Conservation (phyloP, 2,113 vertebrate genomes). For the Cynopterus brachyotis region DNA sequence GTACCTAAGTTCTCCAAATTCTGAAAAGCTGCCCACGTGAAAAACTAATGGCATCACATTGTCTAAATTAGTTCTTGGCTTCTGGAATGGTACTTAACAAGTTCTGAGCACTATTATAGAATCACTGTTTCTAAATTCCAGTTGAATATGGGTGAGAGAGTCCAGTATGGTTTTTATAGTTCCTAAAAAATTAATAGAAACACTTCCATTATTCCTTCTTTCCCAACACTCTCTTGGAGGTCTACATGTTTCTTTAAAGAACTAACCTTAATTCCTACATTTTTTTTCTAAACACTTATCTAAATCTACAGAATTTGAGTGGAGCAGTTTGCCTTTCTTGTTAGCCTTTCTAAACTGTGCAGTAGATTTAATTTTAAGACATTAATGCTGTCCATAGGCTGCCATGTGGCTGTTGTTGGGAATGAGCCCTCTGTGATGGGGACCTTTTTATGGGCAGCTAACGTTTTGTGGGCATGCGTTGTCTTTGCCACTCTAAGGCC, state of each 20-base stretch:
- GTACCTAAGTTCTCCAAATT: background rate
- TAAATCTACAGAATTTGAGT: background rate
- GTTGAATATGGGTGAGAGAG: background rate
- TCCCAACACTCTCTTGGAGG: background rate
- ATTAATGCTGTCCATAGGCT: rapidly evolving
- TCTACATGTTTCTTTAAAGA: background rate
- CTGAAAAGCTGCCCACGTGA: conserved; percentile 12
- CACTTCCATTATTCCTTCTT: background rate
- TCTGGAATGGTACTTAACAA: background rate
- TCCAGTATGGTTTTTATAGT: background rate
- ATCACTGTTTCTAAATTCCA: conserved; percentile 9
- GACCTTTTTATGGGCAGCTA: background rate
- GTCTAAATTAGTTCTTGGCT: conserved; percentile 23
- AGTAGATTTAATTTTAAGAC: background rate
- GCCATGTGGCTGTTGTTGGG: background rate
- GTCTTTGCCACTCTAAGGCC: background rate
- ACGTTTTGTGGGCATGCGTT: background rate
- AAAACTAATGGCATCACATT: background rate
- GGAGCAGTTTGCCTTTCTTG: background rate
- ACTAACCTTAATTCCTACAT: background rate
- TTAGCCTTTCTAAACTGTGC: background rate
- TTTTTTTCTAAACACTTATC: background rate
- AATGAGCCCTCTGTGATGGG: background rate
- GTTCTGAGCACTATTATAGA: background rate
- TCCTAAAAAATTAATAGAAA: background rate